Conservation (phyloP, 92 coral and sea anemone genomes). For the Paramuricea clavata region DNA sequence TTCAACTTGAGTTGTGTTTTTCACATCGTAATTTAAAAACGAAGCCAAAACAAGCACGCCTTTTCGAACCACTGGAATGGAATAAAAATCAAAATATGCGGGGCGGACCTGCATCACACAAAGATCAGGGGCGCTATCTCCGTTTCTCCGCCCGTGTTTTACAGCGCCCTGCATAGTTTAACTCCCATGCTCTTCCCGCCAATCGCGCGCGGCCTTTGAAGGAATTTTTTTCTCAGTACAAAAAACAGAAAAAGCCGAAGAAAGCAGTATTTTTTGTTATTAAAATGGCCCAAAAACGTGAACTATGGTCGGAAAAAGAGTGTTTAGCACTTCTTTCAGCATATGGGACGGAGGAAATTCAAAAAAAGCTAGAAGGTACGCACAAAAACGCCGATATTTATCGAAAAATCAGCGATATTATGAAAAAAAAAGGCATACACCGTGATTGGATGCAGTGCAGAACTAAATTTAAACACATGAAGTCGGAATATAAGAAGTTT, state of each 20-base stretch:
- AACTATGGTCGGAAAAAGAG: constrained; percentile 49
- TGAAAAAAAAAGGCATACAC: constrained; percentile 1
- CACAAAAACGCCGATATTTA: constrained; percentile 31
- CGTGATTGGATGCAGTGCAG: constrained; percentile 43
- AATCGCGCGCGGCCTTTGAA: background rate
- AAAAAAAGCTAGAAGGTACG: constrained; percentile 2
- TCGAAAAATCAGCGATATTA: background rate
- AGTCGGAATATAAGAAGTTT: constrained; percentile 25
- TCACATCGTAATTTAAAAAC: too few species aligned
- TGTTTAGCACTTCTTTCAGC: constrained; percentile 30
- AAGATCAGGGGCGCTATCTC: too few species aligned
- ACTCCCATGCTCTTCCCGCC: constrained; percentile 7
- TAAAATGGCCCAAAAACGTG: constrained; percentile 39
- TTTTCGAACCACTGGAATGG: too few species aligned
- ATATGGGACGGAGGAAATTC: constrained; percentile 36
- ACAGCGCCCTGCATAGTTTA: too few species aligned
- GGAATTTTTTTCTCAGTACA: background rate
- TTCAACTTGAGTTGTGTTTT: too few species aligned
- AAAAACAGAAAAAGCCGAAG: background rate
- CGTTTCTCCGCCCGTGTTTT: too few species aligned
- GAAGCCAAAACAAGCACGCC: too few species aligned
- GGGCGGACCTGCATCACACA: too few species aligned
- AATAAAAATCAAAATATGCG: too few species aligned
- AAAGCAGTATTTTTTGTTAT: background rate
- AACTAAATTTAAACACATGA: constrained; percentile 33